Evolutionary conservation across 2,113 vertebrate species (phyloP).

Genomic region (Muntiacus muntjak): DNA sequence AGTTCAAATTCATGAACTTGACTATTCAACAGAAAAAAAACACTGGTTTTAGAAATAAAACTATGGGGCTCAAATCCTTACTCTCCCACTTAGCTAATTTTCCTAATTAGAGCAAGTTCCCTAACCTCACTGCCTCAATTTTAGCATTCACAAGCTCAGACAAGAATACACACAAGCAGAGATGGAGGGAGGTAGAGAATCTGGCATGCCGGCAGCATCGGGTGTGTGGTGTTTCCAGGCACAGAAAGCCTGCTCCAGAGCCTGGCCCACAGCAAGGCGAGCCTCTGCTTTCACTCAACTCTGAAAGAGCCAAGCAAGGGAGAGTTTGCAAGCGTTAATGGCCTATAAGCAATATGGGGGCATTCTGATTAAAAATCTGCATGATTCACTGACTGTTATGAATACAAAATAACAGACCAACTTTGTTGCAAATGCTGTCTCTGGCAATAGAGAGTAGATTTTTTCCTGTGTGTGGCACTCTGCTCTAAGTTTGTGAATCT

Average conservation of each 20-base stretch:
- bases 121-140: background rate
- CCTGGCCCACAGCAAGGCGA: accelerated
- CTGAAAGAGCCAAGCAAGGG: background rate
- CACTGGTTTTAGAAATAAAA: background rate
- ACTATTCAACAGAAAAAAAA: background rate
- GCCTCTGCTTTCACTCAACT: no score
- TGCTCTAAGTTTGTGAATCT: background rate
- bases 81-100: background rate
- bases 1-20: background rate
- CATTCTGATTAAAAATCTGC: background rate
- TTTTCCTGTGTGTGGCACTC: background rate
- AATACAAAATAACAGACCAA: background rate
- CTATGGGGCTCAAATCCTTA: background rate
- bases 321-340: accelerated
- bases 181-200: background rate
- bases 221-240: accelerated
- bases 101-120: background rate
- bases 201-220: accelerated
- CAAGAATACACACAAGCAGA: accelerated
- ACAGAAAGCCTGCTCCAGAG: background rate
- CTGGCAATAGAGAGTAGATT: background rate
- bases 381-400: background rate
- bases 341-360: background rate
- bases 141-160: background rate
- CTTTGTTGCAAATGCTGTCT: background rate